phyloP scores from a whole-genome alignment of 2,113 vertebrate species.

The Piprites chloris region DNA sequence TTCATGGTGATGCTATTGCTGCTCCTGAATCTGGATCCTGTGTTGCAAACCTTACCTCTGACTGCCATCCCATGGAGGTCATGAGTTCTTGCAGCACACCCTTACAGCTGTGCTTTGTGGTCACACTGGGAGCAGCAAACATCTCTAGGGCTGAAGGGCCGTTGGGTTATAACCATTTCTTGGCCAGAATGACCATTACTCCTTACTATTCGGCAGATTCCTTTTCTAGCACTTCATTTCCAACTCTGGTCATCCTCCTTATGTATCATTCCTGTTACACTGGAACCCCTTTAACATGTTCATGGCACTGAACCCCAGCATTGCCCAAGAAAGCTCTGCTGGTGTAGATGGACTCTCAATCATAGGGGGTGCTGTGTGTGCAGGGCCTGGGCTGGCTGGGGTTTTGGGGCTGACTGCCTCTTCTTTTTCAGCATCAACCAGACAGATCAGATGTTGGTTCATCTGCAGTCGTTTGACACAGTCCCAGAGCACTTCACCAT shows the following conservation, averaged over 20 bases:
- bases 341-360: neutral
- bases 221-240: neutral
- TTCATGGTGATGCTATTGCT: neutral
- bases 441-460: constrained; percentile 97
- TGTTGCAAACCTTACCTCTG: neutral
- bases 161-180: neutral
- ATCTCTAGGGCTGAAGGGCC: neutral
- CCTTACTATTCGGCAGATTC: rapidly evolving
- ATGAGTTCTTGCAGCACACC: neutral
- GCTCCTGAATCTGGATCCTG: neutral
- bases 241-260: neutral
- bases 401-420: neutral
- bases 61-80: neutral
- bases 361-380: neutral
- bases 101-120: neutral
- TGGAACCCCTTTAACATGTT: neutral
- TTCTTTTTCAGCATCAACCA: constrained; percentile 90
- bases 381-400: neutral
- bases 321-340: neutral
- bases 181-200: neutral
- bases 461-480: constrained; percentile 95
- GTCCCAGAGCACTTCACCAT: constrained; percentile 95
- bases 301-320: neutral
- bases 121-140: neutral
- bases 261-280: neutral